Percentiles rank a stretch among this genome's conserved stretches.
These are phyloP conservation scores for Hyphantria cunea DNA, from an alignment of 1,140 invertebrate species.

Conservation along the genomic window DNA sequence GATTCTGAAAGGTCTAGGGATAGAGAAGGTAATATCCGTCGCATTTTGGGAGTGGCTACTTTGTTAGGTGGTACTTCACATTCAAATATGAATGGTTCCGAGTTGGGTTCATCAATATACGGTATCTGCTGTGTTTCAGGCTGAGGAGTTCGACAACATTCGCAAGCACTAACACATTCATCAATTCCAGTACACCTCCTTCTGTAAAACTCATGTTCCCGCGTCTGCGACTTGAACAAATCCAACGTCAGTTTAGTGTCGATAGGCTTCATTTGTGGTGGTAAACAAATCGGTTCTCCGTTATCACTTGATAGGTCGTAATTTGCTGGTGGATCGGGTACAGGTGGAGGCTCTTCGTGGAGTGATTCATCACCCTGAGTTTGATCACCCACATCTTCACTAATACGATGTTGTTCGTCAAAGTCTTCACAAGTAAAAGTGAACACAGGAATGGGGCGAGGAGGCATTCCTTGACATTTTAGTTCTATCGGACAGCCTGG, in stretches of 20 bases:
- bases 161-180: conserved; percentile 72
- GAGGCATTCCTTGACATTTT: conserved; percentile 29
- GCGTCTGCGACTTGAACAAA: conserved; percentile 53
- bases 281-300: conserved; percentile 55
- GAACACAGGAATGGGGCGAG: conserved; percentile 65
- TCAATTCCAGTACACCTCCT: conserved; percentile 61
- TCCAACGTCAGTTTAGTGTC: conserved; percentile 65
- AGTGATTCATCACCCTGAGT: conserved; percentile 35
- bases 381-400: conserved; percentile 31
- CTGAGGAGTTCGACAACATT: conserved; percentile 72
- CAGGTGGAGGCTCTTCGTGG: conserved; percentile 46
- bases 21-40: conserved; percentile 66
- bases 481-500: conserved; percentile 63
- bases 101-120: conserved; percentile 76
- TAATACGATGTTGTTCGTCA: conserved; percentile 47
- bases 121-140: conserved; percentile 72
- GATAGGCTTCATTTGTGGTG: conserved; percentile 70
- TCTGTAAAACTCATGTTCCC: conserved; percentile 49
- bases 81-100: conserved; percentile 75
- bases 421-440: conserved; percentile 74
- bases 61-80: conserved; percentile 53
- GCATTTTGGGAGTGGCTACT: conserved; percentile 64
- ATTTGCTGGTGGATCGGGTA: conserved; percentile 48
- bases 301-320: conserved; percentile 64
- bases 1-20: conserved; percentile 59